These are phyloP conservation scores for Pseudocheirus occidentalis DNA, from an alignment of 2,797 vertebrate species.

Conservation along the genomic window DNA sequence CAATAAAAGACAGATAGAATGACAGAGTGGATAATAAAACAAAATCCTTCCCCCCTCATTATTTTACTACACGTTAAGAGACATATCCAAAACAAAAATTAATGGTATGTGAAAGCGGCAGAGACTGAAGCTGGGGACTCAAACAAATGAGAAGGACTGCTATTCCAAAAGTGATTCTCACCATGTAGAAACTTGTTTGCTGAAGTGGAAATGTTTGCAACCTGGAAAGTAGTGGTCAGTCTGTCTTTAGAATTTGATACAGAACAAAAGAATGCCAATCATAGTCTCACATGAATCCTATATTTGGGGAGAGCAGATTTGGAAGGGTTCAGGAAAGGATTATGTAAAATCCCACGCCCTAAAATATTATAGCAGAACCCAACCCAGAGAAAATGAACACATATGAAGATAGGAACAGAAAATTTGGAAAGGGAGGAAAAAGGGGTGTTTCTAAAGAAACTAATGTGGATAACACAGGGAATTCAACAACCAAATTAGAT, in stretches of 20 bases:
- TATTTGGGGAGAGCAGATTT: not conserved
- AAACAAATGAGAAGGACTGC: not conserved
- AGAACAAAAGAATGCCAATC: not conserved
- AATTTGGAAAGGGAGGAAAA: not conserved
- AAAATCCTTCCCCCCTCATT: not conserved
- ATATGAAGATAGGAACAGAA: not conserved
- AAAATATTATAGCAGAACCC: not conserved
- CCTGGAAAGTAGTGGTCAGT: not conserved
- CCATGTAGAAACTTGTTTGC: not conserved
- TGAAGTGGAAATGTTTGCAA: not conserved
- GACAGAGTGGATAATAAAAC: not conserved
- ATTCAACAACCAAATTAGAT: not conserved
- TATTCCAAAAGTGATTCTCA: not conserved
- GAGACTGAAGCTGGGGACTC: not conserved
- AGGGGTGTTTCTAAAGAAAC: not conserved
- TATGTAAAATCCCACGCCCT: not conserved
- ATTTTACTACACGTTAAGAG: not conserved
- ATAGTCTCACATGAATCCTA: not conserved
- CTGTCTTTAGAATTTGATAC: not conserved
- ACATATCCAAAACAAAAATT: not conserved
- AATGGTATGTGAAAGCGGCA: not conserved
- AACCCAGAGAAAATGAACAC: not conserved
- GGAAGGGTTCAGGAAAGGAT: not conserved
- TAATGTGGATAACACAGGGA: not conserved
- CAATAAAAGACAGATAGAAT: not conserved